Percentiles rank a stretch among this genome's conserved stretches.
Evolutionary conservation across 2,797 vertebrate species (phyloP).

Genomic region (Hemibagrus guttatus): DNA sequence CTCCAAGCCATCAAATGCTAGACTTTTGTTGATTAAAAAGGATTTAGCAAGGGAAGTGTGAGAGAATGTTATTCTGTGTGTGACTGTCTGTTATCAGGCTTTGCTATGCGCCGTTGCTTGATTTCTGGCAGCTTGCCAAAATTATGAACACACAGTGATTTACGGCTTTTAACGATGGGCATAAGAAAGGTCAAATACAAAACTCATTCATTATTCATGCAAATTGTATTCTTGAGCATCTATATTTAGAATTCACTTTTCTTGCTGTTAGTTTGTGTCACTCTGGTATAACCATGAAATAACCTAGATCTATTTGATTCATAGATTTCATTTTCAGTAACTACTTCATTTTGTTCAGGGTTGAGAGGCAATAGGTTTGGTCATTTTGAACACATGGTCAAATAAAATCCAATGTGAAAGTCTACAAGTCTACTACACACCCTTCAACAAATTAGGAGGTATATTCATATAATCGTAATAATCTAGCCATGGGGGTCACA

Average conservation of each 20-base stretch:
- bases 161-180: not conserved
- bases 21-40: not conserved
- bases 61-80: not conserved
- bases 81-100: not conserved
- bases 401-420: not conserved
- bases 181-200: conserved; percentile 4
- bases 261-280: not conserved
- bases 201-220: conserved; percentile 9
- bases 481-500: too few relatives aligned
- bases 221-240: not conserved
- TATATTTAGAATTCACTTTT: not conserved
- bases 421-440: not conserved
- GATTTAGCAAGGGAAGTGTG: not conserved
- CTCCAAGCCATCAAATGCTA: not conserved
- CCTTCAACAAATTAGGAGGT: not conserved
- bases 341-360: not conserved
- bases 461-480: too few relatives aligned
- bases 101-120: not conserved
- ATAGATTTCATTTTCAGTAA: not conserved
- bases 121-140: not conserved
- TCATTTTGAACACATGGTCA: not conserved
- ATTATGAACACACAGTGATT: conserved; percentile 3
- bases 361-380: not conserved
- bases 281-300: not conserved
- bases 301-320: not conserved